Evolutionary conservation across 2,888 invertebrate species (phyloP).

Genomic region (Ophion slaviceki): DNA sequence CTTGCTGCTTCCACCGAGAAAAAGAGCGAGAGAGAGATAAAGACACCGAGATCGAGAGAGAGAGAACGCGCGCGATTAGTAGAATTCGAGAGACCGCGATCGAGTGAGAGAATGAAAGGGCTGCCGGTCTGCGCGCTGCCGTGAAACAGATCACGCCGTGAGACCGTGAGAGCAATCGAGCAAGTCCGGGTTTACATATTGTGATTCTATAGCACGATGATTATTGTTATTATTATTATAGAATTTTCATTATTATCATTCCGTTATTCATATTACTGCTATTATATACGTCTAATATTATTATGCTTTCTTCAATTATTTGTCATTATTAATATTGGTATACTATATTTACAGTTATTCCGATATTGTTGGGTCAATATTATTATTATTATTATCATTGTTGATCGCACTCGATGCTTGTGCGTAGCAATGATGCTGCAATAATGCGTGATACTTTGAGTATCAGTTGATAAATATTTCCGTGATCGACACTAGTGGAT

Average conservation of each 20-base stretch:
- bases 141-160: conserved; percentile 63
- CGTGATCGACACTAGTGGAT: too few species aligned
- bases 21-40: conserved; percentile 58
- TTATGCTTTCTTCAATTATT: too few species aligned
- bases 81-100: conserved; percentile 50
- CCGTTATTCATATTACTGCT: background rate
- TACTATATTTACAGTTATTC: background rate
- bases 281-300: conserved; percentile 4
- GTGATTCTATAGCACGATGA: conserved; percentile 34
- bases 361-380: background rate
- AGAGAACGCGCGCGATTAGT: conserved; percentile 46
- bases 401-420: too few species aligned
- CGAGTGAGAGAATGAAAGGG: conserved; percentile 60
- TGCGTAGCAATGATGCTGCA: too few species aligned
- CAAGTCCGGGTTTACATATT: conserved; percentile 66
- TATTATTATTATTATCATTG: too few species aligned
- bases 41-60: background rate
- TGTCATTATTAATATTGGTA: background rate
- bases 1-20: conserved; percentile 53
- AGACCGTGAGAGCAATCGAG: conserved; percentile 64
- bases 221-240: conserved; percentile 29
- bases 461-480: too few species aligned
- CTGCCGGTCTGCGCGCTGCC: conserved; percentile 45
- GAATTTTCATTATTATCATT: conserved; percentile 15
- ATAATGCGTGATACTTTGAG: too few species aligned